Evolutionary conservation across 2,113 vertebrate species (phyloP).

Genomic region (Bagarius yarrelli): DNA sequence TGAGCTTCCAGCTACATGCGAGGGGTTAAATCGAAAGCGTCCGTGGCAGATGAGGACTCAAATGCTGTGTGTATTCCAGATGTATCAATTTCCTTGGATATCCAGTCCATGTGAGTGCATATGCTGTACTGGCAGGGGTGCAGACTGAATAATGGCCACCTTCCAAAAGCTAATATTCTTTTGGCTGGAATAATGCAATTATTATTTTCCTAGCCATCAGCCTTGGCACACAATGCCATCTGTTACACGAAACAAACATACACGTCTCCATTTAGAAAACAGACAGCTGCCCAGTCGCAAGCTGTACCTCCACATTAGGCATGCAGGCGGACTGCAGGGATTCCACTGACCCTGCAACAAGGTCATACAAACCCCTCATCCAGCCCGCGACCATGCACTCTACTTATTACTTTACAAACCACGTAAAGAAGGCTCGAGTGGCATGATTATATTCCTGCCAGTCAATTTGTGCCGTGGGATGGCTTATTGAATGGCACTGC

Average conservation of each 20-base stretch:
- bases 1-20: slow-evolving; percentile 32
- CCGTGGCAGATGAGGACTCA: slow-evolving; percentile 85
- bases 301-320: slow-evolving; percentile 38
- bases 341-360: slow-evolving; percentile 46
- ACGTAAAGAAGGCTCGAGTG: slow-evolving; percentile 42
- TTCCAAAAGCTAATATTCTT: slow-evolving; percentile 98
- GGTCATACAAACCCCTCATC: slow-evolving; percentile 33
- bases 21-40: slow-evolving; percentile 49
- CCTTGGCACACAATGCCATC: slow-evolving; percentile 96
- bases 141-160: slow-evolving; percentile 82
- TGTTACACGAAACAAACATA: slow-evolving; percentile 91
- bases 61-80: slow-evolving; percentile 87
- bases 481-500: slow-evolving; percentile 37
- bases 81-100: slow-evolving; percentile 93
- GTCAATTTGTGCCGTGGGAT: slow-evolving; percentile 34
- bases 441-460: slow-evolving; percentile 35
- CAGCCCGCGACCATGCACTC: slow-evolving; percentile 9
- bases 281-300: slow-evolving; percentile 85
- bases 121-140: slow-evolving; percentile 89
- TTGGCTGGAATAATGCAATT: slow-evolving; percentile 96
- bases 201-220: slow-evolving; percentile 99
- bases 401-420: slow-evolving; percentile 35
- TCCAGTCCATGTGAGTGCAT: slow-evolving; percentile 89
- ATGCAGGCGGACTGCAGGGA: slow-evolving; percentile 19
- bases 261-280: slow-evolving; percentile 97